Evolutionary conservation across 2,113 vertebrate species (phyloP).

Genomic region (Natator depressus): DNA sequence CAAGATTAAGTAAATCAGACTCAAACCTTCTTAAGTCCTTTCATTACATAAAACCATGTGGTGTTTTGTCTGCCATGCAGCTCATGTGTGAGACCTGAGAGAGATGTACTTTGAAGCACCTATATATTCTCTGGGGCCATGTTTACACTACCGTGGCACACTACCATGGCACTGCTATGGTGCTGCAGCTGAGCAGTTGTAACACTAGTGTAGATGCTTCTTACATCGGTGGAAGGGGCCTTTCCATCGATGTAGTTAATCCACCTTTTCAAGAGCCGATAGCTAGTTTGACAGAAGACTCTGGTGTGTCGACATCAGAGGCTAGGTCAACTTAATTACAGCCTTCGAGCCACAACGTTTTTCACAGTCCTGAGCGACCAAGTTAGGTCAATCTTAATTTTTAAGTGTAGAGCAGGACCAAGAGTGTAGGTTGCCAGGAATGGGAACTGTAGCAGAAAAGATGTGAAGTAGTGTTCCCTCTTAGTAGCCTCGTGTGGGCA

Average conservation of each 20-base stretch:
- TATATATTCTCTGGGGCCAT: background rate
- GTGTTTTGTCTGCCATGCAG: fast-evolving
- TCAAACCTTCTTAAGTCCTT: background rate
- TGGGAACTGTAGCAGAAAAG: background rate
- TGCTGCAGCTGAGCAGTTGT: background rate
- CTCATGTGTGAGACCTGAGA: background rate
- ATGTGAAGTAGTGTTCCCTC: no score
- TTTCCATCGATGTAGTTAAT: background rate
- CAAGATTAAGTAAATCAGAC: slow-evolving; percentile 18
- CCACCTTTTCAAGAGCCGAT: background rate
- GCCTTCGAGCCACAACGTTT: background rate
- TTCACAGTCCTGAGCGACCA: background rate
- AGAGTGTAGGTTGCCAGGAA: background rate
- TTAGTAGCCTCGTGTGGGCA: background rate
- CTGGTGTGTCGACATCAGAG: background rate
- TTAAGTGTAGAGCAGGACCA: background rate
- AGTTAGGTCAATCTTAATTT: background rate
- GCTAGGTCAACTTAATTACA: background rate
- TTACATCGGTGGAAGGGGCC: background rate
- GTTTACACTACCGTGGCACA: background rate
- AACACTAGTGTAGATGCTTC: background rate
- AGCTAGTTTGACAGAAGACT: background rate
- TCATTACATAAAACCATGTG: slow-evolving; percentile 2
- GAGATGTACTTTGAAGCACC: background rate
- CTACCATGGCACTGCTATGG: no score